phyloP scores from a whole-genome alignment of 2,797 vertebrate species.

The Karalla daura region DNA sequence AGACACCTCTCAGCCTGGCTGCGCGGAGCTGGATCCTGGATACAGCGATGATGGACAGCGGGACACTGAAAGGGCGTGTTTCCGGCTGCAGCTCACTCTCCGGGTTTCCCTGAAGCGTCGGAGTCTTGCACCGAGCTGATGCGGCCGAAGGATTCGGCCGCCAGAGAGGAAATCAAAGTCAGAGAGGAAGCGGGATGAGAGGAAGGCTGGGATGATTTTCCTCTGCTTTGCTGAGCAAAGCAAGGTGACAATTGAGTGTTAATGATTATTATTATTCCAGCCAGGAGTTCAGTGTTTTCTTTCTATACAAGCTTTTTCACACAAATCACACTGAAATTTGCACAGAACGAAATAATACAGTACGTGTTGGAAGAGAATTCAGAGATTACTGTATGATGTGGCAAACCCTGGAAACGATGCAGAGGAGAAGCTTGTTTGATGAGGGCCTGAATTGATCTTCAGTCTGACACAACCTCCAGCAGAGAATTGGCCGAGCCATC shows the following conservation, averaged over 20 bases:
- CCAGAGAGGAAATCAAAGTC: slow-evolving; percentile 65
- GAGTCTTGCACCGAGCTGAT: slow-evolving; percentile 46
- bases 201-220: slow-evolving; percentile 35
- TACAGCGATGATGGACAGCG: slow-evolving; percentile 69
- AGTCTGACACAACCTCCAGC: slow-evolving; percentile 36
- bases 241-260: neutral
- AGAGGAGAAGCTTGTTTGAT: neutral
- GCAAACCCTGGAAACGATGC: slow-evolving; percentile 3
- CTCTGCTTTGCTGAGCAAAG: neutral
- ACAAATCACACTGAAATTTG: too few relatives aligned
- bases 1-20: slow-evolving; percentile 63
- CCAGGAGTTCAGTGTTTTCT: slow-evolving; percentile 9
- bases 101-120: slow-evolving; percentile 58
- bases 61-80: slow-evolving; percentile 57
- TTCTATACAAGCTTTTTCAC: too few relatives aligned
- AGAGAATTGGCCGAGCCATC: slow-evolving; percentile 37
- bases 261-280: slow-evolving; percentile 1
- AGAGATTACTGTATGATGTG: too few relatives aligned
- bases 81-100: slow-evolving; percentile 22
- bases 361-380: too few relatives aligned
- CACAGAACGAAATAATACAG: too few relatives aligned
- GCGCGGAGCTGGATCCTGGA: slow-evolving; percentile 64
- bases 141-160: slow-evolving; percentile 35
- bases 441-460: slow-evolving; percentile 34
- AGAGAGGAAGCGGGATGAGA: slow-evolving; percentile 29